Evolutionary conservation across 2,113 vertebrate genomes (phyloP).

Genomic region (Equus quagga): DNA sequence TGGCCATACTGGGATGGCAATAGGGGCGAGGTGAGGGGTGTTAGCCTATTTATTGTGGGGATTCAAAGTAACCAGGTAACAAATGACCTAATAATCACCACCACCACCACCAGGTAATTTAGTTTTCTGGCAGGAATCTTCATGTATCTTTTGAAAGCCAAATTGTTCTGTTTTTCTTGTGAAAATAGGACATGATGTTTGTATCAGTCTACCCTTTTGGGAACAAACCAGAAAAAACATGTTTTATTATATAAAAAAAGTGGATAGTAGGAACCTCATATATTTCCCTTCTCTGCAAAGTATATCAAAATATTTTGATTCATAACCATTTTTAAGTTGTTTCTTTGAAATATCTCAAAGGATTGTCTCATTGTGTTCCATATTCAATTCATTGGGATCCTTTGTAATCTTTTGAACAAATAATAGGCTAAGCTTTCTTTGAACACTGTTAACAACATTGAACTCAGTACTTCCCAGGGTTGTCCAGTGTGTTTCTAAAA

Average conservation of each 20-base stretch:
- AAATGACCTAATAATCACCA: neutral
- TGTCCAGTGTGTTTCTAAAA: neutral
- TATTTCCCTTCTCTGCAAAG: neutral
- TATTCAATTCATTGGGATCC: neutral
- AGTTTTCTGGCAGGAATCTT: constrained; percentile 25
- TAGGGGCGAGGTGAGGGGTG: neutral
- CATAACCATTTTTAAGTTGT: neutral
- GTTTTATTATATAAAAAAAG: neutral
- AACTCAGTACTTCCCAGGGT: neutral
- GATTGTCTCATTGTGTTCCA: neutral
- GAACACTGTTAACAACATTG: neutral
- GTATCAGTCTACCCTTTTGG: neutral
- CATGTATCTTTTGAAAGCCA: neutral
- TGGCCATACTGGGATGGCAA: neutral
- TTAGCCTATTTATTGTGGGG: constrained; percentile 27
- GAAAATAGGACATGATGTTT: constrained; percentile 1
- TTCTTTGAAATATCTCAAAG: neutral
- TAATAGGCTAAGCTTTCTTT: neutral
- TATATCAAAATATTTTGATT: neutral
- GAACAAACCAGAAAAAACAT: neutral
- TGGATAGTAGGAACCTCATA: neutral
- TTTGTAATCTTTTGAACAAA: neutral
- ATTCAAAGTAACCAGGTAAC: neutral
- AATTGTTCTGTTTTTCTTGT: neutral
- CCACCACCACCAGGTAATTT: neutral